Evolutionary conservation across 1,140 invertebrate species (phyloP).

Genomic region (Sminthurinus signatus): DNA sequence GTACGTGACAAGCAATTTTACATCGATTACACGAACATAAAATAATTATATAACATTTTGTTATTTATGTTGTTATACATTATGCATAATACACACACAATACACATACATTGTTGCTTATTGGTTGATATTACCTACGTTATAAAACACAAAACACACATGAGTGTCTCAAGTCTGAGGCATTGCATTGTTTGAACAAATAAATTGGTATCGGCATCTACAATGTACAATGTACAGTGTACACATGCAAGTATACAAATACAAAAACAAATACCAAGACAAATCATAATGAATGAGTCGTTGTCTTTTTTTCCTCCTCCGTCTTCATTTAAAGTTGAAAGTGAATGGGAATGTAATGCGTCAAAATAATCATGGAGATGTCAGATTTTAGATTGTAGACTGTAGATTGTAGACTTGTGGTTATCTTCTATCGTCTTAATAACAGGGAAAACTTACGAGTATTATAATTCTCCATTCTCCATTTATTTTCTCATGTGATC

Average conservation of each 20-base stretch:
- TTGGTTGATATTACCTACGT: too few relatives aligned
- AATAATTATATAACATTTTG: neutral
- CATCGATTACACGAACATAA: conserved; percentile 17
- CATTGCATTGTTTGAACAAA: neutral
- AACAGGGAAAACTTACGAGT: too few relatives aligned
- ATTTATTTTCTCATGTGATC: too few relatives aligned
- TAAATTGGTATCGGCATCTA: too few relatives aligned
- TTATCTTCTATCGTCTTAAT: conserved; percentile 36
- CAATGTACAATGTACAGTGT: too few relatives aligned
- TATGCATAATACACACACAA: too few relatives aligned
- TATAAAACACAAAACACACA: too few relatives aligned
- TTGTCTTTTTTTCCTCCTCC: neutral
- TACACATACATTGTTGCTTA: too few relatives aligned
- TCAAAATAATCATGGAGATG: conserved; percentile 31
- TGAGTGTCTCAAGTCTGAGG: neutral
- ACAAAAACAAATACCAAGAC: neutral
- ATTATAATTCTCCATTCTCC: conserved; percentile 32
- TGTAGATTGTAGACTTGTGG: too few relatives aligned
- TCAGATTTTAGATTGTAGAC: conserved; percentile 36
- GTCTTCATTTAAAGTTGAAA: neutral
- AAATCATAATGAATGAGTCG: neutral
- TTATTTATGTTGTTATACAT: neutral
- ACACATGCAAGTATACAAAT: too few relatives aligned
- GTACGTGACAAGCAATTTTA: conserved; percentile 29
- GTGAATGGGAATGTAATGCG: conserved; percentile 15